Base-by-base conservation (phyloP, 1,140 invertebrate genomes). In the Lepidurus apus region DNA sequence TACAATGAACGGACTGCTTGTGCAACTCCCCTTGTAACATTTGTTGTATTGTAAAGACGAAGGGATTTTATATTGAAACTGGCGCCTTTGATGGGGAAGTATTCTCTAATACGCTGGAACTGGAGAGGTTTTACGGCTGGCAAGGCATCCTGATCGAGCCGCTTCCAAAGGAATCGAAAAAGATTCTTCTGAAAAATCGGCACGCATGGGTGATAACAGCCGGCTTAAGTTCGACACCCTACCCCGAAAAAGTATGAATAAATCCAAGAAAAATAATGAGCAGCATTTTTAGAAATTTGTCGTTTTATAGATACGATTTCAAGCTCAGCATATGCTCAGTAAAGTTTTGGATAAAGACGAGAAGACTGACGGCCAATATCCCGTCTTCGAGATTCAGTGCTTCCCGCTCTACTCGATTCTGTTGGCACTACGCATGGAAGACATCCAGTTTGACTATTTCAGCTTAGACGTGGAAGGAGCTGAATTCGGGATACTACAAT, bases 121-220 rank as follows among this genome's bases (percentile, higher is more conserved):
- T 94, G 53, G 92, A 93, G 82, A 85, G 87, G 8, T 87, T 88
- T n/a, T 86, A 92, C 13, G 87, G 87, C 73, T 95, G 93, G 93
- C 86, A 86, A 78, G 93, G 93, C 3, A 85, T 94, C 7, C 86
- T 93, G 73, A 89, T 93, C 10, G 89, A 93, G 77, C 91, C 93
- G 0, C 91, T 93, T 83, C 90, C 92, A 0, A 80, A 77, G 44
- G 83, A 81, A 43, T 84, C 82, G 78, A 77, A 81, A 79, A 65
- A 78, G 42, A 78, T 86, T 9, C 44, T 79, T 8, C 79, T 65
- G 34, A 80, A 81, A 73, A 77, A 81, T 34, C 73, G 83, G 73
- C 81, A 80, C 78, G 80, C 81, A 17, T 83, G 81, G 81, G 75
- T 74, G 26, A 43, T 79, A 34, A 76, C 77, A 21, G 79, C 79